Base-by-base conservation (phyloP, 35 echinoderm and acorn worm genomes). In the Apostichopus californicus region DNA sequence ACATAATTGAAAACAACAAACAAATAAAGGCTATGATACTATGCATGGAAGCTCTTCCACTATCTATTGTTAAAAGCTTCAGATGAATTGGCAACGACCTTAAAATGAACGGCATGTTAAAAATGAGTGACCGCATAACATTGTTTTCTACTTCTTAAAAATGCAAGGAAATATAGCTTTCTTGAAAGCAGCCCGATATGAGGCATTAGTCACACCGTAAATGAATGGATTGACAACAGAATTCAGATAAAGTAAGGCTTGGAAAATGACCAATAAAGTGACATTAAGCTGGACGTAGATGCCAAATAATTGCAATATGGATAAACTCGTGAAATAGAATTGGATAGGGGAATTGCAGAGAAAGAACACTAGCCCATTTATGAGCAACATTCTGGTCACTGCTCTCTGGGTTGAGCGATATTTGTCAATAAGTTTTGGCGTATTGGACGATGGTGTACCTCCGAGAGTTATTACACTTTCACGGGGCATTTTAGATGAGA, bases 141-240 rank as follows among this genome's bases (percentile, higher is more conserved):
- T 46, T 46, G 34, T 46, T 46, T 46, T 46, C 71, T 75, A 85
- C 1, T 85, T 85, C 4, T 85, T 59, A 58, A 11, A 4, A 24
- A 18, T 2, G 17, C 81, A 60, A 59, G 55, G 5, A 85, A 15
- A 59, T 21, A 85, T 9, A n/a, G 81, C 17, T 14, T 85, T 58
- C 17, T 58, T 57, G 17, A 85, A 85, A 58, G 81, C 81, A 58
- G 55, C 55, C 12, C 81, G 55, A 52, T 85, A 85, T 7, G 81
- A 58, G 7, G 55, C 55, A 22, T 85, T 85, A 22, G 81, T 58
- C 81, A 85, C 55, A 58, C 81, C 81, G 55, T 85, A 85, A 85
- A 85, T 58, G n/a, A 85, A 85, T 25, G 81, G 81, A 58, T 85
- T 85, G 15, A 85, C 58, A 25, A 55, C 81, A n/a, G 81, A 85